These are phyloP conservation scores for Stegodyphus dumicola DNA, from an alignment of 1,140 invertebrate species.

Conservation along the genomic window DNA sequence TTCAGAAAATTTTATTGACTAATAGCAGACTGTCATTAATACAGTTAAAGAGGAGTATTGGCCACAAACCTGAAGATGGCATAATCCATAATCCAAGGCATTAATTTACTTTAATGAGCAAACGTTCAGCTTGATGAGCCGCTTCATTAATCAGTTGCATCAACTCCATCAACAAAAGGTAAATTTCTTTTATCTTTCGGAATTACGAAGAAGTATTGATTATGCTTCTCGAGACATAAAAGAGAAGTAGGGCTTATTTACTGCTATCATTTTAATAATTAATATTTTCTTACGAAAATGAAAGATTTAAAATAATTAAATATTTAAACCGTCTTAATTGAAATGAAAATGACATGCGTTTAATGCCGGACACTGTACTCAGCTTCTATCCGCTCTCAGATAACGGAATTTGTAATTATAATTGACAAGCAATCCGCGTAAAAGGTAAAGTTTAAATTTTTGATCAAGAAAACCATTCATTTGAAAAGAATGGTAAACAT, in stretches of 20 bases:
- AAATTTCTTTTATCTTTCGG: neutral
- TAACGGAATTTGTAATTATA: too few relatives aligned
- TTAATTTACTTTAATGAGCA: conserved; percentile 13
- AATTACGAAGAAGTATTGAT: conserved; percentile 9
- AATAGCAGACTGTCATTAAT: conserved; percentile 23
- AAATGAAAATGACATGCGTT: too few relatives aligned
- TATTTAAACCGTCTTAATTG: too few relatives aligned
- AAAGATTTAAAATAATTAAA: too few relatives aligned
- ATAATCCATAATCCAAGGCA: conserved; percentile 21
- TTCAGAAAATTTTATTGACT: neutral
- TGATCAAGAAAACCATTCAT: too few relatives aligned
- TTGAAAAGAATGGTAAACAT: too few relatives aligned
- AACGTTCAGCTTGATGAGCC: conserved; percentile 13
- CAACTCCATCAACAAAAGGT: neutral
- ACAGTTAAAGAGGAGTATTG: conserved; percentile 1
- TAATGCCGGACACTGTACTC: too few relatives aligned
- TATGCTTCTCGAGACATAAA: conserved; percentile 6
- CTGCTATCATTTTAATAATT: neutral
- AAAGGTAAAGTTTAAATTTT: too few relatives aligned
- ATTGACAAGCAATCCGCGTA: too few relatives aligned
- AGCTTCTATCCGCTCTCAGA: too few relatives aligned
- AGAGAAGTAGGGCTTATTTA: neutral
- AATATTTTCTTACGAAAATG: too few relatives aligned
- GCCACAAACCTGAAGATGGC: conserved; percentile 23
- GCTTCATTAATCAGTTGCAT: conserved; percentile 25